Evolutionary conservation across 1,140 invertebrate genomes (phyloP).

Genomic region (Amphibalanus amphitrite): DNA sequence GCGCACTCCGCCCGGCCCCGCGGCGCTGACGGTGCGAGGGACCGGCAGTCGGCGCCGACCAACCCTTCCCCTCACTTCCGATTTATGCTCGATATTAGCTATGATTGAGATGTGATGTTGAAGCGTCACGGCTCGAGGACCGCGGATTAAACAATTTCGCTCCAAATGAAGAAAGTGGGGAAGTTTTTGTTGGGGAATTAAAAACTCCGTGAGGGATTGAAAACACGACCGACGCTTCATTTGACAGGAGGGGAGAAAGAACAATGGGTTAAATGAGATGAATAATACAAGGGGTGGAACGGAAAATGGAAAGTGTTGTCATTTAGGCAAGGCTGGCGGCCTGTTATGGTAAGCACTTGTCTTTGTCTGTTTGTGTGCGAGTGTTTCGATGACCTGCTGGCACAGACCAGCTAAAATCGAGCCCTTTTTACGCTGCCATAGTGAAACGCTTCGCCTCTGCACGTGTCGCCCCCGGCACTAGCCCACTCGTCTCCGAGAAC

Average conservation of each 20-base stretch:
- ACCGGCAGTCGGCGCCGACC: background rate
- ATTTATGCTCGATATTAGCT: background rate
- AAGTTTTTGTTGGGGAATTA: slow-evolving; percentile 1
- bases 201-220: background rate
- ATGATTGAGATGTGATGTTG: slow-evolving; percentile 1
- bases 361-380: no score
- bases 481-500: no score
- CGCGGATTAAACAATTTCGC: background rate
- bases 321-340: background rate
- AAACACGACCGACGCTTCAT: background rate
- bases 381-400: no score
- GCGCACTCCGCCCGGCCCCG: no score
- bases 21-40: no score
- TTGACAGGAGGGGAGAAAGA: background rate
- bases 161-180: background rate
- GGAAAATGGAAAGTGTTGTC: background rate
- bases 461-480: no score
- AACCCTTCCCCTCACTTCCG: background rate
- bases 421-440: no score
- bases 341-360: no score
- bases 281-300: background rate
- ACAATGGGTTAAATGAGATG: background rate
- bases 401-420: no score
- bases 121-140: background rate
- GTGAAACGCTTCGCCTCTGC: no score